Evolutionary conservation across 2,797 vertebrate genomes (phyloP).

Genomic region (Danio albolineatus): DNA sequence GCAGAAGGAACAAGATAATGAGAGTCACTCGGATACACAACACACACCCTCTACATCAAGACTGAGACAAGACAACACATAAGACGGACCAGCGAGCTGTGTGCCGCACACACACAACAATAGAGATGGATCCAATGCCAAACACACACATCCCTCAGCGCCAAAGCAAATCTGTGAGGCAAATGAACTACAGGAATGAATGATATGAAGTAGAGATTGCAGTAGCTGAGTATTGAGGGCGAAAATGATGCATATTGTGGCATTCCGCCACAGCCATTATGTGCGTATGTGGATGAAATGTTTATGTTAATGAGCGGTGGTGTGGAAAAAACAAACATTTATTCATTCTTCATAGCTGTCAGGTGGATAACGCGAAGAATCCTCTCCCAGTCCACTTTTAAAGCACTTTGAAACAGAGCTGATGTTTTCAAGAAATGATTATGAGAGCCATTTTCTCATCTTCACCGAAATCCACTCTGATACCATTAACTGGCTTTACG

Average conservation of each 20-base stretch:
- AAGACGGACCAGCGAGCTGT: conserved; percentile 28
- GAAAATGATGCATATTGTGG: conserved; percentile 17
- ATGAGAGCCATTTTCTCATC: conserved; percentile 20
- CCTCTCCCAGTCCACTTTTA: conserved; percentile 7
- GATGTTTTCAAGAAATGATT: conserved; percentile 31
- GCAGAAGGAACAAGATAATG: conserved; percentile 82
- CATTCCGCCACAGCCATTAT: conserved; percentile 17
- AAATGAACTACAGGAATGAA: conserved; percentile 37
- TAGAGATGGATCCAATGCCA: conserved; percentile 23
- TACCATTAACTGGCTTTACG: conserved; percentile 27
- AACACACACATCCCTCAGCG: background rate
- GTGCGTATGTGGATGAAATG: conserved; percentile 22
- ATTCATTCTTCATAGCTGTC: background rate
- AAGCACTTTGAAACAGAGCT: conserved; percentile 24
- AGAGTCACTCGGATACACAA: conserved; percentile 71
- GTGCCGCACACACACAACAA: background rate
- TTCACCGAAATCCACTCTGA: conserved; percentile 7
- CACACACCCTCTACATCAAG: conserved; percentile 68
- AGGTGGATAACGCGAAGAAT: background rate
- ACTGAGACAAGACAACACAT: conserved; percentile 68
- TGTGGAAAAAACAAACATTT: conserved; percentile 28
- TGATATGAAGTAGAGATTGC: conserved; percentile 42
- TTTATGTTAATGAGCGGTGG: conserved; percentile 34
- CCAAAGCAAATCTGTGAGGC: conserved; percentile 39
- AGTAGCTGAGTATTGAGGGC: conserved; percentile 23